phyloP scores from a whole-genome alignment of 2,797 vertebrate genomes.

The Sarcoramphus papa region DNA sequence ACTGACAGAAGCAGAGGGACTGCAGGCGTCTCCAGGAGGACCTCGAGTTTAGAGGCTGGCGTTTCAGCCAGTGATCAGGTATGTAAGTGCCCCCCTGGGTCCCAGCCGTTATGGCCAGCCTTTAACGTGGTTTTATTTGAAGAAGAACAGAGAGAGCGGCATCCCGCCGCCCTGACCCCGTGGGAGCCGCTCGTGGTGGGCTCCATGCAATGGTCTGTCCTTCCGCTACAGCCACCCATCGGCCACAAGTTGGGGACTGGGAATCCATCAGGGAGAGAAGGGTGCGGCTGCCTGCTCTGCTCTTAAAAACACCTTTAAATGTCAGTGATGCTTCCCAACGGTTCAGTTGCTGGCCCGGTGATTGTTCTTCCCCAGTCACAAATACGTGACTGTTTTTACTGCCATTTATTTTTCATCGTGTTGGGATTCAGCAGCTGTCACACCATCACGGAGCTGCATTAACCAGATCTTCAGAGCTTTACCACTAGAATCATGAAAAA shows the following conservation, averaged over 20 bases:
- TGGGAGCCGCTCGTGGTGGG: not conserved
- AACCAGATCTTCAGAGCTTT: not conserved
- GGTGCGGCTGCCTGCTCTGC: not conserved
- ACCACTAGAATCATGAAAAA: fast-evolving
- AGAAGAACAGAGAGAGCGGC: not conserved
- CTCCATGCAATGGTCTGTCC: not conserved
- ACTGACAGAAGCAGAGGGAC: not conserved
- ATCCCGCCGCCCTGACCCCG: not conserved
- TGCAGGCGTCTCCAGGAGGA: not conserved
- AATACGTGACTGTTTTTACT: not conserved
- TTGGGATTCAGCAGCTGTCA: not conserved
- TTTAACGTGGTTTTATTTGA: not conserved
- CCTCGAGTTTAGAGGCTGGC: not conserved
- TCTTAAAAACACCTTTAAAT: not conserved
- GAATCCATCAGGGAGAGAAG: not conserved
- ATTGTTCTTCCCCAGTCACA: not conserved
- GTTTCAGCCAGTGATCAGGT: not conserved
- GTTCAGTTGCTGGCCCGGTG: not conserved
- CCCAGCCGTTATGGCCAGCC: fast-evolving
- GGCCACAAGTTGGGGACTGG: fast-evolving
- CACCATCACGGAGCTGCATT: not conserved
- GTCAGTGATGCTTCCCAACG: fast-evolving
- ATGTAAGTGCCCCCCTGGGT: not conserved
- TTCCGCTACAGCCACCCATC: fast-evolving
- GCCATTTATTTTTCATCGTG: not conserved